Percentiles rank a stretch among this genome's conserved stretches.
Evolutionary conservation across 2,888 invertebrate genomes (phyloP).

Genomic region (Tolmerus cingulatus): DNA sequence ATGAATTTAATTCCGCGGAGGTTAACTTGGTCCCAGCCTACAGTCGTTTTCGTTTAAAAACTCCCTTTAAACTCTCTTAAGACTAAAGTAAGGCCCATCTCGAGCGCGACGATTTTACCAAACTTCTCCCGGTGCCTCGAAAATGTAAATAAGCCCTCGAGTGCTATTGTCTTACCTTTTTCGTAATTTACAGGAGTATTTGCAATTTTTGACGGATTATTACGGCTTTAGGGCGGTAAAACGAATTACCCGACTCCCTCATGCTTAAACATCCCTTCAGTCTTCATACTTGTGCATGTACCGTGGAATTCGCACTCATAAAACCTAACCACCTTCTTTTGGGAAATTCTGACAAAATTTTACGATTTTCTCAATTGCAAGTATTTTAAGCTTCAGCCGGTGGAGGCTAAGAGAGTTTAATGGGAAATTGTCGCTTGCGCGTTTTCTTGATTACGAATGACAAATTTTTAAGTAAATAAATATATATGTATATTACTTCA

Average conservation of each 20-base stretch:
- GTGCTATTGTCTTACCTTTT: constrained; percentile 4
- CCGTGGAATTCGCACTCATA: not conserved
- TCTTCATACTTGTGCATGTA: not conserved
- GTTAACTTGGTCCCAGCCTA: not conserved
- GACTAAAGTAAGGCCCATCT: not conserved
- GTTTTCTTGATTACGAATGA: not conserved
- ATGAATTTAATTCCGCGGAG: not conserved
- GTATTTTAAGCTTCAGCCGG: not conserved
- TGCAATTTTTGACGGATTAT: not conserved
- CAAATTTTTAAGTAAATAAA: no score
- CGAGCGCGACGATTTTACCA: not conserved
- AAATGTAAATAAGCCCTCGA: not conserved
- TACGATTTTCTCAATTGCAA: not conserved
- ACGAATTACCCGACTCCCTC: not conserved
- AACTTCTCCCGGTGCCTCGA: not conserved
- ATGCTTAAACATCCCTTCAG: not conserved
- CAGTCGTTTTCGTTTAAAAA: not conserved
- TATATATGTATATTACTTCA: no score
- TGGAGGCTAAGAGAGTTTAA: not conserved
- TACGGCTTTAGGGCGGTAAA: not conserved
- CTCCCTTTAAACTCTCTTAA: not conserved
- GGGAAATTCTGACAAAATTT: not conserved
- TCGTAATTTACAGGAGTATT: not conserved
- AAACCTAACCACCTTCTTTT: not conserved
- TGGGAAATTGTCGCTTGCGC: not conserved